phyloP scores from a whole-genome alignment of 2,113 vertebrate species.

The Arizona elegans region DNA sequence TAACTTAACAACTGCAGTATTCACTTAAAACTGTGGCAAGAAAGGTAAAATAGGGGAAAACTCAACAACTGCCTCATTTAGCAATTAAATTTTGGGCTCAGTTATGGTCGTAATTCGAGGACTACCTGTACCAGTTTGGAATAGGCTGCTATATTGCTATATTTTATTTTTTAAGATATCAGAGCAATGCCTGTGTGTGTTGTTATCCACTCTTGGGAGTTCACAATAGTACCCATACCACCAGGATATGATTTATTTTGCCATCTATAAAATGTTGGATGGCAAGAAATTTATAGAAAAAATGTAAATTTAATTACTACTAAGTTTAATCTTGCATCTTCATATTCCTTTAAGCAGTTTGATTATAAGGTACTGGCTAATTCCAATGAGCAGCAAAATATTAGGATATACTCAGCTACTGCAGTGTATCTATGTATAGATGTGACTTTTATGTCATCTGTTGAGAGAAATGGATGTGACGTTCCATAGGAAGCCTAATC shows the following conservation, averaged over 20 bases:
- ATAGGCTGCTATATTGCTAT: not conserved
- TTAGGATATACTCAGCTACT: not conserved
- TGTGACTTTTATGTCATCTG: not conserved
- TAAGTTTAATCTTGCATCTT: not conserved
- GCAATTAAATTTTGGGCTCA: too few species aligned
- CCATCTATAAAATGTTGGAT: not conserved
- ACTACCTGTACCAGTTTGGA: not conserved
- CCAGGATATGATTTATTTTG: not conserved
- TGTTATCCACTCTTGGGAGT: not conserved
- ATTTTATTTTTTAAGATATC: not conserved
- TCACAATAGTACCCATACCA: not conserved
- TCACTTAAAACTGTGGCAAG: too few species aligned
- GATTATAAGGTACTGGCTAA: not conserved
- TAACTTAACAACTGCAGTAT: too few species aligned
- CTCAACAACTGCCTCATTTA: too few species aligned
- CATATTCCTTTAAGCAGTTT: not conserved
- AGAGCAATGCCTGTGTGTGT: not conserved
- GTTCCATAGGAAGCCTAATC: not conserved
- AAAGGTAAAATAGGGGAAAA: too few species aligned
- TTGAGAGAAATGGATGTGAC: not conserved
- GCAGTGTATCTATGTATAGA: not conserved
- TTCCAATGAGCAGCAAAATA: not conserved
- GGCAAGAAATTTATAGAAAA: not conserved
- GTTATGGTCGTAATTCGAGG: too few species aligned
- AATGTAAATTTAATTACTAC: not conserved